These are phyloP conservation scores for Pseudochaenichthys georgianus DNA, from an alignment of 2,797 vertebrate species.

Conservation along the genomic window DNA sequence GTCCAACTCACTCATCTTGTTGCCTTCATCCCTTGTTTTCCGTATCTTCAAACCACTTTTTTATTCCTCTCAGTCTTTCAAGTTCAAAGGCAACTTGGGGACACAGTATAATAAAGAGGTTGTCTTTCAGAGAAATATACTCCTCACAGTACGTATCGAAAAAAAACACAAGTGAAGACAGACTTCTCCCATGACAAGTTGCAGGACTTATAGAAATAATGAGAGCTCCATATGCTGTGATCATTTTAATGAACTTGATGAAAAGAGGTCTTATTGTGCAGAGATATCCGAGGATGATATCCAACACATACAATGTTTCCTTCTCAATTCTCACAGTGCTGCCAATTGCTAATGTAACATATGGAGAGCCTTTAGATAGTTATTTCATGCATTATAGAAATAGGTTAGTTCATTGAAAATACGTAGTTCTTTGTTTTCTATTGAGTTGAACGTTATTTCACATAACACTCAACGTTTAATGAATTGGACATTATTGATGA, in stretches of 20 bases:
- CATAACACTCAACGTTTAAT: not conserved
- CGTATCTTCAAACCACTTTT: constrained; percentile 59
- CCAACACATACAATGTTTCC: not conserved
- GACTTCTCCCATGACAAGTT: constrained; percentile 47
- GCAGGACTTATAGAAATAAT: constrained; percentile 56
- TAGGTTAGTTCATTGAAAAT: not conserved
- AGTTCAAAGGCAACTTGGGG: constrained; percentile 50
- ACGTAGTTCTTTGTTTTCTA: not conserved
- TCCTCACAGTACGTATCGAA: not conserved
- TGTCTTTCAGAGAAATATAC: constrained; percentile 33
- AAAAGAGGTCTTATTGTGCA: constrained; percentile 46
- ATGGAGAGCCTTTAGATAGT: constrained; percentile 3
- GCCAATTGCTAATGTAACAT: constrained; percentile 21
- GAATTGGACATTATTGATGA: not conserved
- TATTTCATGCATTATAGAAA: not conserved
- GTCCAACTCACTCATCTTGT: constrained; percentile 50
- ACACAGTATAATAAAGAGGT: constrained; percentile 29
- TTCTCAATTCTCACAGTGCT: not conserved
- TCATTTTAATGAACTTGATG: constrained; percentile 63
- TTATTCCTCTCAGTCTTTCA: constrained; percentile 47
- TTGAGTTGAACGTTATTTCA: not conserved
- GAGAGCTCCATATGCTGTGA: constrained; percentile 51
- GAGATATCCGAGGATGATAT: constrained; percentile 27
- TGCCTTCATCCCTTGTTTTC: constrained; percentile 58
- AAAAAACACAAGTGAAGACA: constrained; percentile 38